Percentiles rank a stretch among this genome's conserved stretches.
phyloP scores from a whole-genome alignment of 1,140 invertebrate species.

The Pachyrhynchus sulphureomaculatus region DNA sequence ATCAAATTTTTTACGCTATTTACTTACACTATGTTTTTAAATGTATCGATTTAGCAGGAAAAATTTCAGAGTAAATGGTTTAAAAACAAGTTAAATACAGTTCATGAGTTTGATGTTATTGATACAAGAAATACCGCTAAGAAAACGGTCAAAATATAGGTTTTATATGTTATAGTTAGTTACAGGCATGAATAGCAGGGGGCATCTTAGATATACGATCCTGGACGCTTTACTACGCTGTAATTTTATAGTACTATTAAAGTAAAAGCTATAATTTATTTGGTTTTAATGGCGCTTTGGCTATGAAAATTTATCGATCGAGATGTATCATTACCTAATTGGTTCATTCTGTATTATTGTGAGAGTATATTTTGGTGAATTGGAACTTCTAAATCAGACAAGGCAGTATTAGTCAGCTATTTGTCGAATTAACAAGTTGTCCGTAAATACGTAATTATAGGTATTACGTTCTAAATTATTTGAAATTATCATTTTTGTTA shows the following conservation, averaged over 20 bases:
- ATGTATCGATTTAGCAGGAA: too few species aligned
- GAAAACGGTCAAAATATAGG: slow-evolving; percentile 1
- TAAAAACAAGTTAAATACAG: not conserved
- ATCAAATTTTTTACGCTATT: too few species aligned
- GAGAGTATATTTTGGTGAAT: too few species aligned
- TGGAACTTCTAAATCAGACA: too few species aligned
- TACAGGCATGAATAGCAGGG: slow-evolving; percentile 11
- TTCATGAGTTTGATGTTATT: not conserved
- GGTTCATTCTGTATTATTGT: slow-evolving; percentile 5
- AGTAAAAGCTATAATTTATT: slow-evolving; percentile 23
- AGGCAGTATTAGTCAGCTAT: too few species aligned
- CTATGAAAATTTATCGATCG: slow-evolving; percentile 10
- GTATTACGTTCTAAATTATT: too few species aligned
- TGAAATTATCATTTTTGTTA: too few species aligned
- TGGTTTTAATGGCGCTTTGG: slow-evolving; percentile 12
- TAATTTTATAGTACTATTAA: slow-evolving; percentile 28
- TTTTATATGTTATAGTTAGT: slow-evolving; percentile 9
- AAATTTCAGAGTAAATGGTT: too few species aligned
- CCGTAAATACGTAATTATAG: too few species aligned
- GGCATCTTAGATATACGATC: slow-evolving; percentile 4
- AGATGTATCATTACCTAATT: slow-evolving; percentile 17
- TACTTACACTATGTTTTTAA: too few species aligned
- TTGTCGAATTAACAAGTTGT: too few species aligned
- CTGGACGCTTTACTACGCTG: slow-evolving; percentile 20
- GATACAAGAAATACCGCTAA: not conserved